Base-by-base conservation (phyloP, 2,888 invertebrate genomes). In the Luperina nickerlii region DNA sequence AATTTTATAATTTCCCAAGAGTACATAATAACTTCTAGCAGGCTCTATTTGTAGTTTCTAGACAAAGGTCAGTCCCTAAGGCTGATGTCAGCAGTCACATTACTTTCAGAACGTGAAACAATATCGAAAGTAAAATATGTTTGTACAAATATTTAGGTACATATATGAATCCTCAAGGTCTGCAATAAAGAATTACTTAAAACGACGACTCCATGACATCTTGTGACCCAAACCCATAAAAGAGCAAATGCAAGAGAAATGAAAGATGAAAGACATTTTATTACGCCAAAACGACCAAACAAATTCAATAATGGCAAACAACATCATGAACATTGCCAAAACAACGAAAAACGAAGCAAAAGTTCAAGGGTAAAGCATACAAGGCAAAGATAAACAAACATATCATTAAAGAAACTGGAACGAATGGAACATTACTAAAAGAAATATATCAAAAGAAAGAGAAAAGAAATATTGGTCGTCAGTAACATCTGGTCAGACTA, bases 361-460 rank as follows among this genome's bases (percentile, higher is more conserved):
- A 87, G 76, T 79, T 84, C 80, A 84, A 83, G 87, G 87, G 24
- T 66, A 86, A 86, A 57, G 51, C 60, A 2, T 0, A 42, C 32
- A 69, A 76, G 24, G 48, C n/a, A 72, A 72, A 72, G 15, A 66
- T 62, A 72, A 65, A 84, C 62, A 83, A 68, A 76, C 68, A 85
- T 57, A 62, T 51, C 24, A 84, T 54, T 75, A 73, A 66, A 73
- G 42, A 74, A 86, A 78, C 83, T 72, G 65, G 70, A 70, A 82
- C 57, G 4, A 65, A 51, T 18, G 32, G 9, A 70, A 69, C 42
- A 62, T 65, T 67, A 63, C 32, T 51, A 38, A 78, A 84, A 79
- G 15, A 38, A 32, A 86, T 74, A 71, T 65, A 79, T 87, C 73
- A 74, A 68, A 86, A 20, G 71, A 74, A 71, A 51, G 71, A 48